phyloP scores from a whole-genome alignment of 2,888 invertebrate species.

The Marasmarcha lunaedactyla region DNA sequence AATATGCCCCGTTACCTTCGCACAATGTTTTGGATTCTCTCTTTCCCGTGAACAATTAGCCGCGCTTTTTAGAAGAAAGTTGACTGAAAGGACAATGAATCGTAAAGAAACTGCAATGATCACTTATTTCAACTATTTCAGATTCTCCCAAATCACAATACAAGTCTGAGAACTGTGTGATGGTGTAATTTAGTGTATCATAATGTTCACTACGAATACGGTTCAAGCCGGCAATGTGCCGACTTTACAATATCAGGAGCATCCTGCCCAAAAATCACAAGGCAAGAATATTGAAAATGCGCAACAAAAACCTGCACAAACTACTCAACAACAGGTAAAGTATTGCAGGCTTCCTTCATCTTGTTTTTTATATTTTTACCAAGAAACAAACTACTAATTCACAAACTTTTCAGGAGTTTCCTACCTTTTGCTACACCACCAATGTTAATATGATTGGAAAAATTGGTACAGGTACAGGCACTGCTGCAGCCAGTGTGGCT shows the following conservation, averaged over 20 bases:
- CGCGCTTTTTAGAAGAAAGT: constrained; percentile 39
- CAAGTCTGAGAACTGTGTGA: too few relatives aligned
- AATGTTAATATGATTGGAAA: constrained; percentile 78
- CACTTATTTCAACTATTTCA: too few relatives aligned
- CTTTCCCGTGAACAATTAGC: constrained; percentile 44
- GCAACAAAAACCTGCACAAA: constrained; percentile 71
- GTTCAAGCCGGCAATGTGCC: constrained; percentile 73
- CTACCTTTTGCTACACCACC: constrained; percentile 78
- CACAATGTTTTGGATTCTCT: constrained; percentile 59
- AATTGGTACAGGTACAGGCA: constrained; percentile 55
- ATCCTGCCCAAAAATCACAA: constrained; percentile 70
- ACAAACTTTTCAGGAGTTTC: constrained; percentile 70
- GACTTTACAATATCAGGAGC: constrained; percentile 77
- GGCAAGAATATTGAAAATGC: constrained; percentile 73
- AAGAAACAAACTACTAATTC: too few relatives aligned
- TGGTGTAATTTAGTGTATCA: neutral
- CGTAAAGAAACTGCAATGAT: too few relatives aligned
- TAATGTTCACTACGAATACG: constrained; percentile 73
- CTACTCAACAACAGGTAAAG: constrained; percentile 39
- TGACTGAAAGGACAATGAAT: neutral
- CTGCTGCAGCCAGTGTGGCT: constrained; percentile 47
- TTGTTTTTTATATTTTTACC: too few relatives aligned
- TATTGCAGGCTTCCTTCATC: too few relatives aligned
- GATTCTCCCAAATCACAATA: too few relatives aligned
- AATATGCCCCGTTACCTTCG: constrained; percentile 66